phyloP scores from a whole-genome alignment of 1,140 invertebrate genomes.

The Drosophila sechellia region DNA sequence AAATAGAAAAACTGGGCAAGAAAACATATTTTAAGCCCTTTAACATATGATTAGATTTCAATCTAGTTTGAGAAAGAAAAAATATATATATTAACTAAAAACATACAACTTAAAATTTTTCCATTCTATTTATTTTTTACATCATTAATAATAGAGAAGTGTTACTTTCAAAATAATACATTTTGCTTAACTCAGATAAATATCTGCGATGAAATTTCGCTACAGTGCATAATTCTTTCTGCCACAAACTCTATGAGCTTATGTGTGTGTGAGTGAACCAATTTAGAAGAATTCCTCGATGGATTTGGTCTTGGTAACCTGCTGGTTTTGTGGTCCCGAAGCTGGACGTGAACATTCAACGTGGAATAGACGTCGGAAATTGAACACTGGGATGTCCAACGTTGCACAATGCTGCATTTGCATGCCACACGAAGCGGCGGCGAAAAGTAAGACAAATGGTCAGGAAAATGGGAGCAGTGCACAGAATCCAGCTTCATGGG shows the following conservation, averaged over 20 bases:
- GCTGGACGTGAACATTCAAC: slow-evolving; percentile 19
- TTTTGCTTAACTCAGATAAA: not conserved
- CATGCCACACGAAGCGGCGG: slow-evolving; percentile 55
- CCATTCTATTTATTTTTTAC: too few species aligned
- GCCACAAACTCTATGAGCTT: not conserved
- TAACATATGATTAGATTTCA: too few species aligned
- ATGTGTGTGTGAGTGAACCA: slow-evolving; percentile 30
- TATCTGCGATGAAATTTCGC: not conserved
- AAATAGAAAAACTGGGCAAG: too few species aligned
- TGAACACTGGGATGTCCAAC: slow-evolving; percentile 25
- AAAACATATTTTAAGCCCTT: too few species aligned
- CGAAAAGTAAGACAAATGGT: slow-evolving; percentile 73
- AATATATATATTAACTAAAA: too few species aligned
- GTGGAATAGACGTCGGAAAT: not conserved
- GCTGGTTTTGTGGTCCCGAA: slow-evolving; percentile 18
- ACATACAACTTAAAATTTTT: too few species aligned
- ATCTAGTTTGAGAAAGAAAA: too few species aligned
- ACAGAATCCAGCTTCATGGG: slow-evolving; percentile 27
- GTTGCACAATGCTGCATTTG: slow-evolving; percentile 68
- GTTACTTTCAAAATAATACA: too few species aligned
- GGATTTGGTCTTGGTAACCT: slow-evolving; percentile 25
- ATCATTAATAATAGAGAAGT: too few species aligned
- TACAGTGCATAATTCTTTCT: slow-evolving; percentile 13
- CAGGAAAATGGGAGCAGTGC: slow-evolving; percentile 69
- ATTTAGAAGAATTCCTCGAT: slow-evolving; percentile 45